These are phyloP conservation scores for Calyptomena viridis DNA, from an alignment of 2,113 vertebrate genomes.

Conservation along the genomic window DNA sequence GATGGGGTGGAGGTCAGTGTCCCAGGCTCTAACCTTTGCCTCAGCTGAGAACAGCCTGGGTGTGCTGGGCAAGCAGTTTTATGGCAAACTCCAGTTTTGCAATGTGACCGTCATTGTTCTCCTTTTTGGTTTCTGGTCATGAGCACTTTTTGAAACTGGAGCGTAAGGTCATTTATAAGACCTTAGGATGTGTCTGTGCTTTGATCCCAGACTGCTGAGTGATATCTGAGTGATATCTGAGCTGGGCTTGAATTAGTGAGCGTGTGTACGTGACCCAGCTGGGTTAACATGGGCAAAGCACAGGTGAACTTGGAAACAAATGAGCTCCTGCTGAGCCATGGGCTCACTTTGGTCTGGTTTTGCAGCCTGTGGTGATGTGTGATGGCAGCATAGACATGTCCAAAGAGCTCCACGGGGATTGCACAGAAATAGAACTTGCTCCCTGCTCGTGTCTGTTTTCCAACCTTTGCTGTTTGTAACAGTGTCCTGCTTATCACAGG, in stretches of 20 bases:
- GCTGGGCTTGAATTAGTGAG: neutral
- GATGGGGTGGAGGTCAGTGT: neutral
- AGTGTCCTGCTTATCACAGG: neutral
- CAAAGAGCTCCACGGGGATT: neutral
- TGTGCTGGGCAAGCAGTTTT: neutral
- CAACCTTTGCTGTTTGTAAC: neutral
- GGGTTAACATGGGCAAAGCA: neutral
- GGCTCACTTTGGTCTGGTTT: neutral
- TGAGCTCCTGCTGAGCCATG: neutral
- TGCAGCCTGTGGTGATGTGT: neutral
- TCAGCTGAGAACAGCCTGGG: neutral
- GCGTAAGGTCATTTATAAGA: neutral
- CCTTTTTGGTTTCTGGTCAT: neutral
- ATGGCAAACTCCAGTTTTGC: neutral
- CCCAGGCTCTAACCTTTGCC: neutral
- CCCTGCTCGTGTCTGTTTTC: neutral
- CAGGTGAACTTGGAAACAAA: neutral
- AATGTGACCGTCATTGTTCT: neutral
- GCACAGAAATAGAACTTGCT: neutral
- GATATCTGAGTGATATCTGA: neutral
- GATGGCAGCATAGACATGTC: accelerated
- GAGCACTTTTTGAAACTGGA: neutral
- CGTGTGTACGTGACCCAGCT: neutral
- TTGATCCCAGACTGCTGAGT: neutral
- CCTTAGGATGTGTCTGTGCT: neutral